phyloP scores from a whole-genome alignment of 2,797 vertebrate species.

The Pygocentrus nattereri region DNA sequence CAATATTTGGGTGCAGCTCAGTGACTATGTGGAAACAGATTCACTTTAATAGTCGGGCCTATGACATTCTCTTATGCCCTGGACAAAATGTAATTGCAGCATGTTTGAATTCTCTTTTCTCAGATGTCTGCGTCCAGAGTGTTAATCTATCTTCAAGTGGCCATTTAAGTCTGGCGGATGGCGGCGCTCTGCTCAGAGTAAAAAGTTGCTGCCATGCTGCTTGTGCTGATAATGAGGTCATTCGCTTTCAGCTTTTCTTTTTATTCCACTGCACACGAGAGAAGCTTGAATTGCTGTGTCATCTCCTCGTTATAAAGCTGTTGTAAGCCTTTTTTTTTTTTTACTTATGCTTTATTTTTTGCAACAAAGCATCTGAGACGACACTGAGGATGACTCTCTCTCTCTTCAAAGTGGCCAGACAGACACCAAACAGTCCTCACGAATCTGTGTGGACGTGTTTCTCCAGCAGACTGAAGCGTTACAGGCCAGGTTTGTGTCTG shows the following conservation, averaged over 20 bases:
- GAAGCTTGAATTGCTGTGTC: constrained; percentile 71
- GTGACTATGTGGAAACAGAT: constrained; percentile 34
- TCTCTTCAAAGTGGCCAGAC: constrained; percentile 44
- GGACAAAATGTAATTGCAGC: constrained; percentile 53
- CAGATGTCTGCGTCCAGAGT: constrained; percentile 57
- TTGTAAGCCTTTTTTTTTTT: constrained; percentile 68
- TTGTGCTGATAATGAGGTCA: constrained; percentile 72
- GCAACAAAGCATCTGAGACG: constrained; percentile 63
- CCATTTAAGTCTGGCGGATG: constrained; percentile 64
- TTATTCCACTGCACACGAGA: constrained; percentile 66
- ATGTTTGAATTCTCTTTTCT: constrained; percentile 63
- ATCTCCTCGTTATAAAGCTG: constrained; percentile 63
- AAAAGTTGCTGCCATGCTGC: constrained; percentile 58
- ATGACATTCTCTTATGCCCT: constrained; percentile 45
- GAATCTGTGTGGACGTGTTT: constrained; percentile 6
- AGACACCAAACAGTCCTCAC: background rate
- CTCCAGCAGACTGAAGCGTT: background rate
- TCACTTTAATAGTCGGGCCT: constrained; percentile 28
- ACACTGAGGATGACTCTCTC: constrained; percentile 50
- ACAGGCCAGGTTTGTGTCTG: constrained; percentile 15
- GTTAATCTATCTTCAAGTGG: constrained; percentile 71
- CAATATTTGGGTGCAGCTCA: too few relatives aligned
- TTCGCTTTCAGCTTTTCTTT: constrained; percentile 53
- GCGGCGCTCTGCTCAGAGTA: constrained; percentile 36
- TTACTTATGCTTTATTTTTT: constrained; percentile 52